Evolutionary conservation across 2,888 invertebrate genomes (phyloP), one percentile per base, ranked within the genome.

Genomic region (Napeogenes sylphis): DNA sequence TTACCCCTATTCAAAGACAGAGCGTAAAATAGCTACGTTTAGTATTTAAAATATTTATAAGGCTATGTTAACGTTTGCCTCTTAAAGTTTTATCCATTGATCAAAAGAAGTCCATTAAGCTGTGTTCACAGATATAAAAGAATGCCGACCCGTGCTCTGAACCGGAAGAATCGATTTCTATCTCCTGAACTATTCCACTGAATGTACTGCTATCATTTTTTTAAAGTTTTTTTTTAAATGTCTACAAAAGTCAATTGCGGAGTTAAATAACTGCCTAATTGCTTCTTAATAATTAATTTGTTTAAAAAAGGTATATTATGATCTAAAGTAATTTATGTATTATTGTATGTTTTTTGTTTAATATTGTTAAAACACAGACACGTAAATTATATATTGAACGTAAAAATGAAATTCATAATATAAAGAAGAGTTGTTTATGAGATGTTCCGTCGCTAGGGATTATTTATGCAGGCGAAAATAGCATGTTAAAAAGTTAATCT

Each of bases 161-260:
- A 66, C 63, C 63, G 63, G 66, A 66, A 66, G 63, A 61, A 66
- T 66, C 63, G 66, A 66, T 66, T 63, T 59, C 61, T 59, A 61
- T 66, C 66, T 66, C 56, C 55, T 63, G 61, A 66, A 66, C 66
- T 66, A 66, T 66, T 63, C 10, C 32, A 61, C 46, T 58, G 21
- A 55, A 61, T 46, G 56, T 57, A 13, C 53, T 60, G 13, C 12
- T 63, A 42, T 10, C 56, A n/a, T 46, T 58, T 32, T 38, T 35
- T 14, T 51, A 14, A 33, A 51, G 14, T 53, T 42, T 47, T n/a
- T n/a, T 14, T 21, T 14, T 47, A 6, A 47, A 47, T 47, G 47
- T 47, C 47, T 47, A 47, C 47, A 47, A 21, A 47, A 21, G 47
- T 47, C 47, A 4, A 21, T 47, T 47, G n/a, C 47, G 4, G 47